phyloP scores from a whole-genome alignment of 2,888 invertebrate species.

The Xestia sexstrigata region DNA sequence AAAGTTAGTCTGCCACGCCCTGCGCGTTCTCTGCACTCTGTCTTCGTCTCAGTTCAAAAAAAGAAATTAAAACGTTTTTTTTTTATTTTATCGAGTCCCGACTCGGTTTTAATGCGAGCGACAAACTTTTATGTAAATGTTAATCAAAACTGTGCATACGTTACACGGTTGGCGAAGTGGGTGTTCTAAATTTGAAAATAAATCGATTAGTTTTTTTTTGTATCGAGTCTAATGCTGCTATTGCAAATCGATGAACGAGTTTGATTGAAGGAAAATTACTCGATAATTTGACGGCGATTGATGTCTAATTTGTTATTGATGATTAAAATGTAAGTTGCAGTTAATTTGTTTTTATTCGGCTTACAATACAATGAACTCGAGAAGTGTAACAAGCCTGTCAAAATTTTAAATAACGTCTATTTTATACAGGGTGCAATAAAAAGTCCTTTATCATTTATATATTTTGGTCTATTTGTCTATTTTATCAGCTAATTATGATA shows the following conservation, averaged over 20 bases:
- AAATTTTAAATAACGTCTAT: not conserved
- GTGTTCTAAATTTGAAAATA: slow-evolving; percentile 72
- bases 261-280: slow-evolving; percentile 67
- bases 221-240: slow-evolving; percentile 64
- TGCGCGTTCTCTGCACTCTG: slow-evolving; percentile 84
- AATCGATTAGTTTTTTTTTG: slow-evolving; percentile 72
- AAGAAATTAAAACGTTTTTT: slow-evolving; percentile 81
- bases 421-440: slow-evolving; percentile 8
- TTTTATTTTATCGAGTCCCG: slow-evolving; percentile 78
- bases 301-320: slow-evolving; percentile 62
- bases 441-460: slow-evolving; percentile 21
- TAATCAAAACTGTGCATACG: slow-evolving; percentile 67
- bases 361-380: slow-evolving; percentile 23
- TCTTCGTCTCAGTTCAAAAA: slow-evolving; percentile 87
- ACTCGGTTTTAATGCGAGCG: slow-evolving; percentile 81
- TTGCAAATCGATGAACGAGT: slow-evolving; percentile 66
- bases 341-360: slow-evolving; percentile 36
- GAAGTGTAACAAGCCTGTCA: slow-evolving; percentile 37
- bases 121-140: slow-evolving; percentile 83
- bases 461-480: slow-evolving; percentile 59
- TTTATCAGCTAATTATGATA: slow-evolving; percentile 68
- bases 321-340: slow-evolving; percentile 49
- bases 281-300: slow-evolving; percentile 68
- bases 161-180: slow-evolving; percentile 72
- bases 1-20: slow-evolving; percentile 89